Conservation (phyloP, 2,797 vertebrate species). For the Ctenopoma multispine region DNA sequence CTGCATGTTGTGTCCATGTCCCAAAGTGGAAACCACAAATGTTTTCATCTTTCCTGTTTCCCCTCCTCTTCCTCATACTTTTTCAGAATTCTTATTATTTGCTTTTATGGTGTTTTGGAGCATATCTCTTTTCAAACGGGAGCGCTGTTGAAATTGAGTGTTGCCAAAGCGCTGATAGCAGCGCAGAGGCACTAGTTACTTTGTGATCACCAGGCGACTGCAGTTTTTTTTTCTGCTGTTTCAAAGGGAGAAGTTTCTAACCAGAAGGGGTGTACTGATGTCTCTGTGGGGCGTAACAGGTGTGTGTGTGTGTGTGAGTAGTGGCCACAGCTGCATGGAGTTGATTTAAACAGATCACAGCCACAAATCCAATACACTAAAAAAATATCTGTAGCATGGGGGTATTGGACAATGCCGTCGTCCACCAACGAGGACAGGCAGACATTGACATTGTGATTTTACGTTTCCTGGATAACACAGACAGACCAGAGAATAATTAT, state of each 20-base stretch:
- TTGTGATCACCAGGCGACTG: background rate
- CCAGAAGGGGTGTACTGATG: constrained; percentile 17
- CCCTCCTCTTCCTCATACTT: constrained; percentile 22
- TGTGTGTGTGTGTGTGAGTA: constrained; percentile 26
- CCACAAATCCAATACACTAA: constrained; percentile 22
- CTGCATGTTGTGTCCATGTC: constrained; percentile 51
- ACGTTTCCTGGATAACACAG: too few species aligned
- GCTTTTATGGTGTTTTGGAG: constrained; percentile 3
- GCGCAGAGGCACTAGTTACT: background rate
- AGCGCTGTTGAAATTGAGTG: background rate
- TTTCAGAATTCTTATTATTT: constrained; percentile 20
- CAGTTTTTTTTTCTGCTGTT: constrained; percentile 10
- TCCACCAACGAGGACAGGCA: too few species aligned
- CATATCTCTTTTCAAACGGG: background rate
- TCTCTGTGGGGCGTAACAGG: constrained; percentile 43
- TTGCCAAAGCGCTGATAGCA: background rate
- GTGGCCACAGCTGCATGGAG: constrained; percentile 55
- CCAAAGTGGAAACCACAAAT: constrained; percentile 48
- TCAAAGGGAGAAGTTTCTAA: constrained; percentile 10
- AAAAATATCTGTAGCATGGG: too few species aligned
- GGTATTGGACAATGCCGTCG: too few species aligned
- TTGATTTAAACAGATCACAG: constrained; percentile 52
- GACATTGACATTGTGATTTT: too few species aligned
- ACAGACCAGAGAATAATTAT: too few species aligned
- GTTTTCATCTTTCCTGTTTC: constrained; percentile 27